Evolutionary conservation across 2,113 vertebrate species (phyloP).

Genomic region (Podarcis muralis): DNA sequence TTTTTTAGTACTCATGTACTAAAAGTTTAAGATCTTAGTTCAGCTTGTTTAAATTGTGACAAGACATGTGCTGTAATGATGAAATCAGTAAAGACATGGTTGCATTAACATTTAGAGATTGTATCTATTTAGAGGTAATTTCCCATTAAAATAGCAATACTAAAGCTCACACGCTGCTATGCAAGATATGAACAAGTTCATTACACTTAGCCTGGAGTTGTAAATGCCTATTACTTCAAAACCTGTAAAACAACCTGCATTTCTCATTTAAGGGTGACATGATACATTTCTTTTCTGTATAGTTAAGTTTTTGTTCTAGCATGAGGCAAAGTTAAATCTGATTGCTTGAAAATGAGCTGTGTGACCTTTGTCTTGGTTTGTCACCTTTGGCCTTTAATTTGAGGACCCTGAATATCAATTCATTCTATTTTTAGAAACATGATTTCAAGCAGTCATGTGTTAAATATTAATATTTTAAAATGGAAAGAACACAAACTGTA

Average conservation of each 20-base stretch:
- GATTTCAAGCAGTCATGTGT: constrained; percentile 51
- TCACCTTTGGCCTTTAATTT: constrained; percentile 85
- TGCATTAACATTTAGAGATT: neutral
- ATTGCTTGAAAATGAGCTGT: constrained; percentile 79
- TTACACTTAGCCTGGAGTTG: neutral
- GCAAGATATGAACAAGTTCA: constrained; percentile 10
- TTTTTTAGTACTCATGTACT: neutral
- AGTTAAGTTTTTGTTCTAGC: constrained; percentile 81
- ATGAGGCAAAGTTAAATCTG: constrained; percentile 73
- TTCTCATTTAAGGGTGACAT: constrained; percentile 50
- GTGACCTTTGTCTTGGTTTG: constrained; percentile 77
- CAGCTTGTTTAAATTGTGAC: neutral
- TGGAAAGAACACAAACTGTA: constrained; percentile 29
- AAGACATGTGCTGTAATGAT: neutral
- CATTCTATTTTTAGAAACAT: constrained; percentile 77
- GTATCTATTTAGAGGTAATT: neutral
- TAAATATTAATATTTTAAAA: constrained; percentile 46
- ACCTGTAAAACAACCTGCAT: constrained; percentile 31
- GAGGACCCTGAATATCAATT: constrained; percentile 77
- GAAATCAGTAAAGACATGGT: constrained; percentile 7
- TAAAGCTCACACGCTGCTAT: neutral
- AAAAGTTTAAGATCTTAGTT: constrained; percentile 13
- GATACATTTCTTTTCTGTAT: constrained; percentile 63
- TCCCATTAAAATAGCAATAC: neutral
- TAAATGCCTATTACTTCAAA: constrained; percentile 39